These are phyloP conservation scores for Cettia cetti DNA, from an alignment of 2,113 vertebrate genomes.

Conservation along the genomic window DNA sequence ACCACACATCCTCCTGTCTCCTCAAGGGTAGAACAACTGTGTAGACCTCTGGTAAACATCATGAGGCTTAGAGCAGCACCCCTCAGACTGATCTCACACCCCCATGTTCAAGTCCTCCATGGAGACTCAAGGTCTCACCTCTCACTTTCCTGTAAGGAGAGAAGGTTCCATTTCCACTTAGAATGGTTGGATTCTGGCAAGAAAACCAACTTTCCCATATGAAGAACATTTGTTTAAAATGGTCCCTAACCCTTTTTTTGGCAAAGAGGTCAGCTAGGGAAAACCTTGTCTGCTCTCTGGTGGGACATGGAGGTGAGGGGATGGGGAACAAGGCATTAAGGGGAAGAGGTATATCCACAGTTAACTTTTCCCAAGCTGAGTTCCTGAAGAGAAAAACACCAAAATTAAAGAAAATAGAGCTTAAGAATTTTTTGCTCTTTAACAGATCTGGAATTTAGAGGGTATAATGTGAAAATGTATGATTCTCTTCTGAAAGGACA, in stretches of 20 bases:
- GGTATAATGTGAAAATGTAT: not conserved
- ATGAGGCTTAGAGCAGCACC: not conserved
- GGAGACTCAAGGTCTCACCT: not conserved
- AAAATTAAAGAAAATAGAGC: not conserved
- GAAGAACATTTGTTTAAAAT: not conserved
- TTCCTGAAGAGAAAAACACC: not conserved
- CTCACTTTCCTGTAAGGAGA: too few species aligned
- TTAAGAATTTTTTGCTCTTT: not conserved
- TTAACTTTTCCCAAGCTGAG: not conserved
- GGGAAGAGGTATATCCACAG: not conserved
- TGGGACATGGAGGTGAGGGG: not conserved
- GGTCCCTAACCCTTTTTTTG: not conserved
- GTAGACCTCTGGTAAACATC: not conserved
- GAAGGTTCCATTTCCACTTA: not conserved
- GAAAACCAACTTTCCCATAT: rapidly evolving
- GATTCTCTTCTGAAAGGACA: not conserved
- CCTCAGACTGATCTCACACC: not conserved
- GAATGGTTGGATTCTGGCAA: not conserved
- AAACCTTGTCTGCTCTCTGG: not conserved
- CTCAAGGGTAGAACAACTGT: not conserved
- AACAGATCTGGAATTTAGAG: not conserved
- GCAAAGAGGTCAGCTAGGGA: not conserved
- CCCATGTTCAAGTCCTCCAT: not conserved
- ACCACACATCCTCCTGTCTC: not conserved
- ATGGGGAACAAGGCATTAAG: not conserved